Conservation (phyloP, 2,888 invertebrate species). For the Rotaria sp. region DNA sequence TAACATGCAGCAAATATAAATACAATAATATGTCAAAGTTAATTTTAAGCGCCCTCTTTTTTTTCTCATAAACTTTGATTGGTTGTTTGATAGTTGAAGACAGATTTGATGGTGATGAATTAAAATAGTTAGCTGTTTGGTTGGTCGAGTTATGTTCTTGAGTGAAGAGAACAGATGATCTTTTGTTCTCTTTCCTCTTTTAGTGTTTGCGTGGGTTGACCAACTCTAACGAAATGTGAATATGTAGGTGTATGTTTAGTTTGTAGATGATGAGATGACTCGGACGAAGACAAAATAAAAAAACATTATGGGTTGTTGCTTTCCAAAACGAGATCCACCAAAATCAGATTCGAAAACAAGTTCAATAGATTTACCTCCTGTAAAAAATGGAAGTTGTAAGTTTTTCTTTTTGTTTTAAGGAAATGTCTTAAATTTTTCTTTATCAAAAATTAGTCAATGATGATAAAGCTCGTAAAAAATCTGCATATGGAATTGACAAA, state of each 20-base stretch:
- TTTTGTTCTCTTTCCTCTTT: neutral
- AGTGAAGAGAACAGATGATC: neutral
- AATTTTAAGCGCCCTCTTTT: neutral
- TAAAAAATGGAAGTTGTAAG: too few relatives aligned
- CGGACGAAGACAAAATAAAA: neutral
- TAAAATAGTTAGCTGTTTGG: neutral
- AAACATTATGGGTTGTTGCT: neutral
- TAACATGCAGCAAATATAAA: too few relatives aligned
- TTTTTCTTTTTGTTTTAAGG: too few relatives aligned
- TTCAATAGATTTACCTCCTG: too few relatives aligned
- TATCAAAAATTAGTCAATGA: neutral
- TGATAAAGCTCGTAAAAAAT: neutral
- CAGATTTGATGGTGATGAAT: neutral
- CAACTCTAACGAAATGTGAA: neutral
- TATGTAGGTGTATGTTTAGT: neutral
- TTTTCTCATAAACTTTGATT: neutral
- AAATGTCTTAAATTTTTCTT: too few relatives aligned
- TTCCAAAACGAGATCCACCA: neutral
- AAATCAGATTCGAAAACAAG: too few relatives aligned
- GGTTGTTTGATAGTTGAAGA: neutral
- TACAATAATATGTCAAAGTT: too few relatives aligned
- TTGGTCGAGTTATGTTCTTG: neutral
- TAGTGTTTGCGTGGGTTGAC: neutral
- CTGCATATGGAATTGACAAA: neutral
- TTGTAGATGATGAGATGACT: neutral